A percentile compares a stretch with the other conserved stretches of the same genome.
Evolutionary conservation across 2,797 vertebrate genomes (phyloP).

Genomic region (Macropus fuliginosus): DNA sequence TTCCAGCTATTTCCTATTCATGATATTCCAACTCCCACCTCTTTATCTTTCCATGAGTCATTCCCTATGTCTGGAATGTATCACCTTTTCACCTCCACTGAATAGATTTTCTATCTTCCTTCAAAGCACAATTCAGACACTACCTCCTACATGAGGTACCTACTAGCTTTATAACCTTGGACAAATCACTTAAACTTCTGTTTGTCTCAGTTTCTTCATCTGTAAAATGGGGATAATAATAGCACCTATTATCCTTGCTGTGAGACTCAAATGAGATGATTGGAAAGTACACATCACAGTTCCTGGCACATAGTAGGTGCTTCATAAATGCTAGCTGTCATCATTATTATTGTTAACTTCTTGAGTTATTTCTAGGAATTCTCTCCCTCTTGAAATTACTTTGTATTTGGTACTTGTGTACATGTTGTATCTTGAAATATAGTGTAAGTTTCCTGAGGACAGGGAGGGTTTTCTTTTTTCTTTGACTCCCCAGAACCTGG

Average conservation of each 20-base stretch:
- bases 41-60: too few relatives aligned
- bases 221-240: neutral
- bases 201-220: neutral
- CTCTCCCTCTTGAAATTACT: neutral
- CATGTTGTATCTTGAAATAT: neutral
- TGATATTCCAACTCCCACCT: too few relatives aligned
- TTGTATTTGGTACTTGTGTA: neutral
- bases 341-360: neutral
- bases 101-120: too few relatives aligned
- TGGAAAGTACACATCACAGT: neutral
- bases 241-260: neutral
- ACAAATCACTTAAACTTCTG: neutral
- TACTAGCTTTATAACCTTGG: neutral
- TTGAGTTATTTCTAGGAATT: neutral
- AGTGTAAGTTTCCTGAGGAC: neutral
- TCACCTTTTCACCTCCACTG: too few relatives aligned
- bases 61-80: too few relatives aligned
- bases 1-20: too few relatives aligned
- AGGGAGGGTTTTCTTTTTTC: neutral
- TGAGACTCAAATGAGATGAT: neutral
- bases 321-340: neutral
- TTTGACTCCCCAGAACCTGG: neutral
- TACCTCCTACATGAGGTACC: neutral
- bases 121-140: neutral
- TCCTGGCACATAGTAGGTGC: neutral